Evolutionary conservation across 2,888 invertebrate genomes (phyloP), one percentile per base, ranked within the genome.

Genomic region (Hyppa rectilinea): DNA sequence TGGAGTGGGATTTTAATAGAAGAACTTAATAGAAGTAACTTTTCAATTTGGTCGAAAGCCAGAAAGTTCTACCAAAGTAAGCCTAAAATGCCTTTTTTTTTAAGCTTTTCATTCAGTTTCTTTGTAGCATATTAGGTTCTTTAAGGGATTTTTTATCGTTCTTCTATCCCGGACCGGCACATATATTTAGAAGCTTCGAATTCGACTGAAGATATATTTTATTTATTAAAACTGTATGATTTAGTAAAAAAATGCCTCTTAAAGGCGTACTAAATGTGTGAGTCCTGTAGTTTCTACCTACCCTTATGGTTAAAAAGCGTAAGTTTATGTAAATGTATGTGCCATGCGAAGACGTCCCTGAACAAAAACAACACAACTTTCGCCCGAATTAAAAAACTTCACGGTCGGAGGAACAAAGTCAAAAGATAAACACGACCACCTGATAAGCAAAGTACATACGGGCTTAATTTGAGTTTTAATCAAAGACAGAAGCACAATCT

Each of bases 91-190:
- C 40, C 50, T 52, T 71, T n/a, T 47, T 73, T 73, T 79, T 73
- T 79, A 60, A 65, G 55, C 55, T 73, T 76, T 76, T 60, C 74
- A 79, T 79, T 73, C 65, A 45, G n/a, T 78, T 75, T 71, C 50
- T 52, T 78, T 58, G 45, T 40, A 38, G 7, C 43, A 49, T 53
- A 73, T 73, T 56, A 78, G 12, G 38, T 71, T 71, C 76, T 61
- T 71, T 55, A 26, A 60, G 36, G 9, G 34, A 0, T 23, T 26
- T 61, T 61, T 71, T 75, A 70, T 78, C 23, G 45, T 47, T 47
- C 12, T 36, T 17, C 23, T n/a, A 47, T 4, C 40, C 23, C 40
- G 34, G 9, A n/a, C 10, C 12, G 36, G 36, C 43, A 36, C n/a
- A 2, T 23, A 17, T 20, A 49, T 10, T 12, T 26, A 10, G 31